Evolutionary conservation across 2,888 invertebrate genomes (phyloP), one percentile per base, ranked within the genome.

Genomic region (Alcis repandata): DNA sequence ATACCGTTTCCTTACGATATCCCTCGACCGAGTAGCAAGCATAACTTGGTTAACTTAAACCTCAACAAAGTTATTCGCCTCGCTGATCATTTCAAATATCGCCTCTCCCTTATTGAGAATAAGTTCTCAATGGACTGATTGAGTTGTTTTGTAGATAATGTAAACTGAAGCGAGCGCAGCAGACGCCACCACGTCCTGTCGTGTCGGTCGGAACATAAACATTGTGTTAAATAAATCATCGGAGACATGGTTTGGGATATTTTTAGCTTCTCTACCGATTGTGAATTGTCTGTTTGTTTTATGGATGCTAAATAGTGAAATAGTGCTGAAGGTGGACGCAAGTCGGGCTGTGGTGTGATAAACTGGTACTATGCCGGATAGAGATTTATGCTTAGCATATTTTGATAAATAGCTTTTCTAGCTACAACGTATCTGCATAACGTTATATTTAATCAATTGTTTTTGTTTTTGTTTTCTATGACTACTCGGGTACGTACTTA

Each of bases 211-310:
- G 58, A 72, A 89, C 87, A 89, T 88, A 90, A 90, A 90, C 89
- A 90, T 86, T 78, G 84, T 83, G 87, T 87, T 87, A 88, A 87
- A 89, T 91, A 91, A 91, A 91, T 91, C 91, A 91, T 88, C 82
- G 83, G 83, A 75, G 84, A 86, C 86, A 86, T 84, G 87, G 85
- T 82, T 82, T 83, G 85, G 84, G 78, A 77, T 86, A 84, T 85
- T 86, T 87, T 85, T 84, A 83, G 79, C 72, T 77, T 73, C 78
- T 68, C 68, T 69, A 65, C 61, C 77, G 77, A 80, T 83, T 75
- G 76, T 79, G 74, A 74, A 76, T 75, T 79, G 78, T 76, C 74
- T 79, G 81, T 80, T 82, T 84, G 78, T 82, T 82, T 84, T 82
- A 77, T 78, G 79, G 73, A 76, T 68, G 76, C 70, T 79, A 72